A percentile compares a stretch with the other conserved stretches of the same genome.
These are phyloP conservation scores for Xiphophorus maculatus DNA, from an alignment of 2,113 vertebrate genomes.

Conservation along the genomic window DNA sequence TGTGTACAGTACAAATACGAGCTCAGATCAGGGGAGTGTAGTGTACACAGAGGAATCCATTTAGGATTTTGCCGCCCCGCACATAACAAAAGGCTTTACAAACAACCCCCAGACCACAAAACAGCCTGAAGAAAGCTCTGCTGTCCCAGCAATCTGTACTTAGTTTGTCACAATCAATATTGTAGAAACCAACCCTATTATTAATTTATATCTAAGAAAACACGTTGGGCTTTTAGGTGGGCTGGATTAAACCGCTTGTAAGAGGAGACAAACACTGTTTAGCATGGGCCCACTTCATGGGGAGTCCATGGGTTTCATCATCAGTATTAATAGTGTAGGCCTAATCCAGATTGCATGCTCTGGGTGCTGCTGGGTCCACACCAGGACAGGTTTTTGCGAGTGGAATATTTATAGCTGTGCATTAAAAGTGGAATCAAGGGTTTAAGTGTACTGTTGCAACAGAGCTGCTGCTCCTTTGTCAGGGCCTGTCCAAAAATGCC, in stretches of 20 bases:
- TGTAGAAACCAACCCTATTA: slow-evolving; percentile 66
- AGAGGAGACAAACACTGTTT: slow-evolving; percentile 53
- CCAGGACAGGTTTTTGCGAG: slow-evolving; percentile 75
- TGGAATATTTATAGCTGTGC: slow-evolving; percentile 83
- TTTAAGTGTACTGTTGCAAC: slow-evolving; percentile 80
- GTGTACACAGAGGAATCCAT: slow-evolving; percentile 58
- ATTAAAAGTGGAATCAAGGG: slow-evolving; percentile 81
- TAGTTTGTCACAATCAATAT: slow-evolving; percentile 75
- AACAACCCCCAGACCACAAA: slow-evolving; percentile 32
- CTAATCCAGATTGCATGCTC: slow-evolving; percentile 63
- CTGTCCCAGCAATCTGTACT: slow-evolving; percentile 63
- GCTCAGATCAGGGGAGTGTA: slow-evolving; percentile 52
- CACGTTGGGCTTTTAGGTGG: slow-evolving; percentile 37
- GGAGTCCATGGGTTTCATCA: slow-evolving; percentile 52
- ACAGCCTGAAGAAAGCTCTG: slow-evolving; percentile 36
- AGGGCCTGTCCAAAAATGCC: slow-evolving; percentile 83
- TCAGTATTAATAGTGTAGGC: slow-evolving; percentile 74
- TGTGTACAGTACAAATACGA: slow-evolving; percentile 70
- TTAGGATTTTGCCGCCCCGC: slow-evolving; percentile 40
- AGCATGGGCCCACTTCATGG: slow-evolving; percentile 55
- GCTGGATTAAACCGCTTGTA: slow-evolving; percentile 43
- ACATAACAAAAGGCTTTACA: slow-evolving; percentile 58
- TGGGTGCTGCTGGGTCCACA: slow-evolving; percentile 59
- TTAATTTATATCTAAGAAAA: slow-evolving; percentile 71
- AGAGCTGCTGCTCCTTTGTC: slow-evolving; percentile 76